Evolutionary conservation across 2,888 invertebrate species (phyloP).

Genomic region (Lepeophtheirus nordmannii): DNA sequence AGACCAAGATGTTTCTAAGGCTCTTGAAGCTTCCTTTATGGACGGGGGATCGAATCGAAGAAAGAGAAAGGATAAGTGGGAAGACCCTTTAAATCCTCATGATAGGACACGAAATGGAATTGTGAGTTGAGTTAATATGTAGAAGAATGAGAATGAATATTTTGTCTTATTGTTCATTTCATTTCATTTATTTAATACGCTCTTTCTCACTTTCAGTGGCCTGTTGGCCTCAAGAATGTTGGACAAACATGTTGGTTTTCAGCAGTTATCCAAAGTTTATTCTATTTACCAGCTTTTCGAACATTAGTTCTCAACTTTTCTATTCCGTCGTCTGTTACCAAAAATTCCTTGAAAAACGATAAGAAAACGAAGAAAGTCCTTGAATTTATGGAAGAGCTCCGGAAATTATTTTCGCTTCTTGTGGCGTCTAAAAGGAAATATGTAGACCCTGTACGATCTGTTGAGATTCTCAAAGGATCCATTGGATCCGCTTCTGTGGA

Average conservation of each 20-base stretch:
- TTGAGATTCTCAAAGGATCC: slow-evolving; percentile 37
- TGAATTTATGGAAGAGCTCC: slow-evolving; percentile 35
- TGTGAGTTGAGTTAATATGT: slow-evolving; percentile 1
- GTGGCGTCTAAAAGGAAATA: slow-evolving; percentile 35
- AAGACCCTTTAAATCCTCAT: slow-evolving; percentile 36
- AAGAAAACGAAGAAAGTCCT: slow-evolving; percentile 32
- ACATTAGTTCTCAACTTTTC: slow-evolving; percentile 28
- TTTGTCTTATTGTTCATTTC: neutral
- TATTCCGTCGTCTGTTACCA: slow-evolving; percentile 10
- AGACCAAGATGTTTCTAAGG: slow-evolving; percentile 31
- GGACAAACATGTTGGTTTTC: slow-evolving; percentile 41
- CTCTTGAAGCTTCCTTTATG: slow-evolving; percentile 36
- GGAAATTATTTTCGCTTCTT: slow-evolving; percentile 36
- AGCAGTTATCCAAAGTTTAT: slow-evolving; percentile 39
- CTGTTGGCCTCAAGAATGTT: slow-evolving; percentile 38
- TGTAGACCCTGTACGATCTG: slow-evolving; percentile 36
- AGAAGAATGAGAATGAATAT: neutral
- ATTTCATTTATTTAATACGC: neutral
- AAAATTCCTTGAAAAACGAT: neutral
- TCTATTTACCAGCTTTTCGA: slow-evolving; percentile 35
- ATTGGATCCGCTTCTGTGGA: slow-evolving; percentile 30
- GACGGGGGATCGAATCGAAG: slow-evolving; percentile 35
- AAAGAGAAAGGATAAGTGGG: neutral
- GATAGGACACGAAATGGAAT: slow-evolving; percentile 29
- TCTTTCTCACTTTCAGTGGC: slow-evolving; percentile 32